Conservation (phyloP, 2,113 vertebrate species). For the Laterallus jamaicensis region DNA sequence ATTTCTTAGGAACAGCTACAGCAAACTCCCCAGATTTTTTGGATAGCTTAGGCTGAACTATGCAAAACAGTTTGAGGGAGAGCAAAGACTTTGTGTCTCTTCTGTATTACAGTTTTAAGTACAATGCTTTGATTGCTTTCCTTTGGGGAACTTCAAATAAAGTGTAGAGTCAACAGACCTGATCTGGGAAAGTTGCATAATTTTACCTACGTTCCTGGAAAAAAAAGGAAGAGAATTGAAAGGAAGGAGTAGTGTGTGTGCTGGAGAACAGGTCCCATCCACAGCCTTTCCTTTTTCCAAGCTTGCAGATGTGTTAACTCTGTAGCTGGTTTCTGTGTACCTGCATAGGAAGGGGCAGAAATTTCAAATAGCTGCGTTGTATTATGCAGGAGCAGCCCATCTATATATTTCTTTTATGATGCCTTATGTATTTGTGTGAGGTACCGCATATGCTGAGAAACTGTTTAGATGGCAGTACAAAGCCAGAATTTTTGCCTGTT, state of each 20-base stretch:
- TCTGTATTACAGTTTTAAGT: background rate
- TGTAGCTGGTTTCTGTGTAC: background rate
- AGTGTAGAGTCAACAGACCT: background rate
- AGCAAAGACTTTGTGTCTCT: background rate
- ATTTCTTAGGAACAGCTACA: background rate
- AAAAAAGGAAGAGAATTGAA: background rate
- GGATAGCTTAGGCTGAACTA: background rate
- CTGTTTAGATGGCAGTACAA: background rate
- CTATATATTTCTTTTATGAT: background rate
- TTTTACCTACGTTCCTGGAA: background rate
- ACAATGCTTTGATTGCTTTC: background rate
- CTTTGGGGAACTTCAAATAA: background rate
- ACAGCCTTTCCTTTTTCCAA: background rate
- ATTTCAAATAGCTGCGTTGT: background rate
- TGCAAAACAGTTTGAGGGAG: background rate
- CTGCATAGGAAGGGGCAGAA: background rate
- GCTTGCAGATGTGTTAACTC: background rate
- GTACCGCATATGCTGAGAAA: background rate
- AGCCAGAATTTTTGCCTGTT: background rate
- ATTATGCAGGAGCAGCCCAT: background rate
- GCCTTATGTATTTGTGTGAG: background rate
- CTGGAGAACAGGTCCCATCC: background rate
- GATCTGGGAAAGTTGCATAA: background rate
- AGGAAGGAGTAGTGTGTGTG: background rate
- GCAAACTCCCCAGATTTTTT: background rate